Evolutionary conservation across 2,797 vertebrate species (phyloP).

Genomic region (Urophycis tenuis): DNA sequence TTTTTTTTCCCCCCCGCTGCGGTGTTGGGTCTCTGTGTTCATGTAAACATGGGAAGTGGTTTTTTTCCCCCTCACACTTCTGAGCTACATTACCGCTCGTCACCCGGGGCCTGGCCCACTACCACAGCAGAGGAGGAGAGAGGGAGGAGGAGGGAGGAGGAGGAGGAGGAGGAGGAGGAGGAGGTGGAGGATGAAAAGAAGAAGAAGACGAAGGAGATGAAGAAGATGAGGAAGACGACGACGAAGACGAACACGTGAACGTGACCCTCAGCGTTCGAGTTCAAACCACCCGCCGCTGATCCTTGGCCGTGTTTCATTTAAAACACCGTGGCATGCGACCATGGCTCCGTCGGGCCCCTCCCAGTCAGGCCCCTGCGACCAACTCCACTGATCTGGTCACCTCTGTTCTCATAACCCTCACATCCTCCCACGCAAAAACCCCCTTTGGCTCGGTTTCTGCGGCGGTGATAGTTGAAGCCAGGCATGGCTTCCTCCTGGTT

Average conservation of each 20-base stretch:
- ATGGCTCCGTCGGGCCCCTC: background rate
- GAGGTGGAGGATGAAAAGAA: too few species aligned
- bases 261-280: background rate
- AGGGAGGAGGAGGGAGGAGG: background rate
- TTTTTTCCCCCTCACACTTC: slow-evolving; percentile 83
- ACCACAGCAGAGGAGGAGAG: background rate
- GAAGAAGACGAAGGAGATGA: too few species aligned
- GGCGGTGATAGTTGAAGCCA: background rate
- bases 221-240: too few species aligned
- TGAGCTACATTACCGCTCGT: slow-evolving; percentile 76
- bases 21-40: slow-evolving; percentile 89
- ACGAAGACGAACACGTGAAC: background rate
- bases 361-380: background rate
- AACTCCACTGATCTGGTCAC: background rate
- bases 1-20: slow-evolving; percentile 64
- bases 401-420: background rate
- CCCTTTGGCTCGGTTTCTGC: background rate
- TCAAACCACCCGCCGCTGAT: too few species aligned
- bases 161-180: too few species aligned
- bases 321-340: background rate
- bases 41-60: slow-evolving; percentile 97
- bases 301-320: background rate
- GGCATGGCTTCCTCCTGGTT: background rate
- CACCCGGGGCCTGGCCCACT: slow-evolving; percentile 58
- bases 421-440: background rate